Evolutionary conservation across 2,113 vertebrate genomes (phyloP), one percentile per base, ranked within the genome.

Genomic region (Pampusana beccarii): DNA sequence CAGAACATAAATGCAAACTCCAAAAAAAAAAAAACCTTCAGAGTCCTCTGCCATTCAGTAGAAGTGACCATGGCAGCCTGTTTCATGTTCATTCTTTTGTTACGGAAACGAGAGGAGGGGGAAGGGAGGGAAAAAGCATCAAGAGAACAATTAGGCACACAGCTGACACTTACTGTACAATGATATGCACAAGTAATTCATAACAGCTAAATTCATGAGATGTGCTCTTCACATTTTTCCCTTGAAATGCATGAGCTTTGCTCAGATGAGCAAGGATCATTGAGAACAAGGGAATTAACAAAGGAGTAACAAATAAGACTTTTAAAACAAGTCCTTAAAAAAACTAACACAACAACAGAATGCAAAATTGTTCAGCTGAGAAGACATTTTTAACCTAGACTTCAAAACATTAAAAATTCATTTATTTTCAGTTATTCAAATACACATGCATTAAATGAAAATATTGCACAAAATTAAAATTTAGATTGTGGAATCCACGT

Each of bases 261-360:
- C 98, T 98, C 97, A 94, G 81, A 92, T 58, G 88, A 97, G 97
- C 97, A 97, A 97, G 91, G 95, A 88, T 94, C 97, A 97, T 29
- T 95, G 95, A 96, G 94, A 97, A 95, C 96, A 97, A 97, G 96
- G 97, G 85, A 98, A 96, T 97, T 96, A 97, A 98, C 94, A 97
- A 74, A 97, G 90, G 94, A 98, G 97, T 96, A 98, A 98, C 96
- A 98, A 93, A 81, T 86, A 97, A 98, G 99, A 99, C 99, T 99
- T 99, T 98, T 99, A 99, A 99, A 99, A 99, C 99, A 99, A 99
- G 99, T 99, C 99, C 96, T 98, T 99, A 98, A 99, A 98, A 98
- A 98, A 98, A 98, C 97, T 84, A 85, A 97, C 67, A 78, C 94
- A 98, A 98, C 98, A 98, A 99, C 95, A 98, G 98, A 99, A 99